These are phyloP conservation scores for Tenthredo scrophulariae DNA, from an alignment of 2,888 invertebrate species.

Conservation along the genomic window DNA sequence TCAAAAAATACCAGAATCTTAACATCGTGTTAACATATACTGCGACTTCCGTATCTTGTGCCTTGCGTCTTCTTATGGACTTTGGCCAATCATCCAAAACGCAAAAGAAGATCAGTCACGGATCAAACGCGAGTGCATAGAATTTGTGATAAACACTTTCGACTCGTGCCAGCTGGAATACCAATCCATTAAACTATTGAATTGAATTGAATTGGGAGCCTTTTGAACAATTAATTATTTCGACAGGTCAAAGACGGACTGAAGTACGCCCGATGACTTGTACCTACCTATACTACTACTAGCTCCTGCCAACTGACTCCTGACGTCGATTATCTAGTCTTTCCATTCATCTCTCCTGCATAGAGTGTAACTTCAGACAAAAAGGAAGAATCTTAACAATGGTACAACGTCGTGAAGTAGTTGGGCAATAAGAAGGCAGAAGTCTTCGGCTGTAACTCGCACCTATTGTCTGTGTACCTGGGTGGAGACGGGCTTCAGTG, in stretches of 20 bases:
- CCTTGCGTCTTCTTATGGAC: too few species aligned
- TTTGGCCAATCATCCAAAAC: not conserved
- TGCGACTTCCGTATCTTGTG: not conserved
- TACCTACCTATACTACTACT: not conserved
- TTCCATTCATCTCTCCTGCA: slow-evolving; percentile 4
- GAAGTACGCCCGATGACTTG: not conserved
- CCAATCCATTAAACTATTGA: not conserved
- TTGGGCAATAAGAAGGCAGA: slow-evolving; percentile 11
- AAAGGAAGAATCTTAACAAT: slow-evolving; percentile 17
- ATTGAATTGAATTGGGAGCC: not conserved
- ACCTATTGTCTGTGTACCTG: not conserved
- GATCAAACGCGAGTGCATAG: not conserved
- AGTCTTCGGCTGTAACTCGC: not conserved
- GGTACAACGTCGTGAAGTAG: not conserved
- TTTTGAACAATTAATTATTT: slow-evolving; percentile 9
- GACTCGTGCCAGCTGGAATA: not conserved
- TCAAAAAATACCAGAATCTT: not conserved
- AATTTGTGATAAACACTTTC: not conserved
- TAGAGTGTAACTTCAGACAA: not conserved
- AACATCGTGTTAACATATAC: not conserved
- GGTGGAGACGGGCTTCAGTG: not conserved
- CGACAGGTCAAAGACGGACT: not conserved
- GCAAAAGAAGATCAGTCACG: not conserved
- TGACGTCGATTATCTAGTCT: slow-evolving; percentile 12
- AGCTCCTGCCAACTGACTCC: not conserved